Evolutionary conservation across 2,888 invertebrate species (phyloP).

Genomic region (Brachyopa scutellaris): DNA sequence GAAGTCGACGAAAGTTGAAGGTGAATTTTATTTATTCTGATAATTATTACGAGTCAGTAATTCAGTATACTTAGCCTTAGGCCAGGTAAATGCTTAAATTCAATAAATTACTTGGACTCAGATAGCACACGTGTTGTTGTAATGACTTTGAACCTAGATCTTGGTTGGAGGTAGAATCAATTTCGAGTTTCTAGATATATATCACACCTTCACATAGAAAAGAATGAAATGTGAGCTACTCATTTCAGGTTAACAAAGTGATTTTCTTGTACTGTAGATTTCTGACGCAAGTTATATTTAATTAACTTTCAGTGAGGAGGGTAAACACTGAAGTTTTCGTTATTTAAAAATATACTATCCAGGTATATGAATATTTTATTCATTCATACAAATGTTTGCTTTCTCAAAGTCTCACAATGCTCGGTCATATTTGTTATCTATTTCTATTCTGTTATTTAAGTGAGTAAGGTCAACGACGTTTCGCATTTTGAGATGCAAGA

Average conservation of each 20-base stretch:
- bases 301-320: not conserved
- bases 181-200: no score
- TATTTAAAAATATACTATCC: no score
- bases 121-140: no score
- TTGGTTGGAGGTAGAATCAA: no score
- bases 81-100: not conserved
- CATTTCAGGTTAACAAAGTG: no score
- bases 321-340: not conserved
- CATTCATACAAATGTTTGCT: not conserved
- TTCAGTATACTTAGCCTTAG: not conserved
- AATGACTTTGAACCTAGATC: not conserved
- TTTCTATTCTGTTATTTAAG: not conserved
- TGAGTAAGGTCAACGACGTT: not conserved
- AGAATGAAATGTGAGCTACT: no score
- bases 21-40: conserved; percentile 16
- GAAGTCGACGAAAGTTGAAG: conserved; percentile 14
- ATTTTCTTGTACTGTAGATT: not conserved
- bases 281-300: no score
- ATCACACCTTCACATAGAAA: no score
- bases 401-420: no score
- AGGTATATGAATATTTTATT: not conserved
- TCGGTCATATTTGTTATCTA: not conserved
- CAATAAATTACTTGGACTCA: not conserved
- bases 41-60: not conserved
- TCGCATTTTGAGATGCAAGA: conserved; percentile 10